phyloP scores from a whole-genome alignment of 2,888 invertebrate species.

The Trachelus tabidus region DNA sequence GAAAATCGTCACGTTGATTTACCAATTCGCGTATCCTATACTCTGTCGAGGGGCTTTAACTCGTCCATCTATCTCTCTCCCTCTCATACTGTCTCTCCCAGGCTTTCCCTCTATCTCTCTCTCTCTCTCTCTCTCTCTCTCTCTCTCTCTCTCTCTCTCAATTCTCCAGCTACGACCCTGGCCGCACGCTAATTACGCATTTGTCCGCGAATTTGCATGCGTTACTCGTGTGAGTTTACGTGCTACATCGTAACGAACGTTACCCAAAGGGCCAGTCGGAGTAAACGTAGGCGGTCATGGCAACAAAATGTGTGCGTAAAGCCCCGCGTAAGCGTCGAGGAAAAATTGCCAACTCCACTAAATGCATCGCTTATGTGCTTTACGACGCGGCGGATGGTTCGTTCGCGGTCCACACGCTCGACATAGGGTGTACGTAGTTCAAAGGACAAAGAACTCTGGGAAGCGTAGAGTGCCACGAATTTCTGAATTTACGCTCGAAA shows the following conservation, averaged over 20 bases:
- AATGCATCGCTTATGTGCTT: slow-evolving; percentile 2
- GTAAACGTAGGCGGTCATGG: neutral
- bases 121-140: neutral
- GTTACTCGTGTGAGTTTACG: slow-evolving; percentile 33
- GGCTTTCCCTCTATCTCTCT: neutral
- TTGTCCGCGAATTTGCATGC: slow-evolving; percentile 57
- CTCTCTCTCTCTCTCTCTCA: neutral
- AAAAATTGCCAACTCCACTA: neutral
- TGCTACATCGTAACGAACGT: slow-evolving; percentile 4
- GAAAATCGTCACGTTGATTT: slow-evolving; percentile 48
- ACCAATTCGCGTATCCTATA: slow-evolving; percentile 25
- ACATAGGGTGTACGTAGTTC: neutral
- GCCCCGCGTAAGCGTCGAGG: neutral
- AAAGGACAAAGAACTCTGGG: neutral
- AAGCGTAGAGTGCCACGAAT: slow-evolving; percentile 18
- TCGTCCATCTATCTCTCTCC: neutral
- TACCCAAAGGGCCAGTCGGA: neutral
- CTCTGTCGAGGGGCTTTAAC: neutral
- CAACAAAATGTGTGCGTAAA: neutral
- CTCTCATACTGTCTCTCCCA: neutral
- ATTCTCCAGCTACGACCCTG: neutral
- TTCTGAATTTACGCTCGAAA: slow-evolving; percentile 30
- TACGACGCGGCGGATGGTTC: neutral
- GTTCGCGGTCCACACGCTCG: neutral
- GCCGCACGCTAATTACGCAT: slow-evolving; percentile 53